Percentiles rank a stretch among this genome's conserved stretches.
phyloP scores from a whole-genome alignment of 2,113 vertebrate species.

The Calonectris borealis region DNA sequence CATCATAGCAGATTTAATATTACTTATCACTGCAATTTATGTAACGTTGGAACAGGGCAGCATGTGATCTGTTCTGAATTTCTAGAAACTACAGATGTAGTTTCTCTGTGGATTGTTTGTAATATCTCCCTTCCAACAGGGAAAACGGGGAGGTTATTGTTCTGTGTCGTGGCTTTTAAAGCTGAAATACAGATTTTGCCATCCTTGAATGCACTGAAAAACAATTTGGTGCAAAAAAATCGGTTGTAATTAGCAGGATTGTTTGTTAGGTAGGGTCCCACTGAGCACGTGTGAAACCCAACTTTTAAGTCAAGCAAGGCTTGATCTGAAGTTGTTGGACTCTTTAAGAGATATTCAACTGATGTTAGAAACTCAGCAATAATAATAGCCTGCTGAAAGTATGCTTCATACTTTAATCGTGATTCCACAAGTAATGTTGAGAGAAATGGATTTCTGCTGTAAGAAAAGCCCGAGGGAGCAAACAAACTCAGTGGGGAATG shows the following conservation, averaged over 20 bases:
- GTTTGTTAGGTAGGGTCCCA: neutral
- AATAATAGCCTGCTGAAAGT: neutral
- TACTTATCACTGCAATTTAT: neutral
- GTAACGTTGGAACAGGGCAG: neutral
- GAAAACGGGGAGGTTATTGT: neutral
- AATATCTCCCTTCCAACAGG: neutral
- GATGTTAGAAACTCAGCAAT: neutral
- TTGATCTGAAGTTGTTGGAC: neutral
- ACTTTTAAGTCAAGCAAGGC: neutral
- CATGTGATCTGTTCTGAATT: accelerated
- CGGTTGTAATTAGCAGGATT: neutral
- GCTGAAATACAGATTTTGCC: neutral
- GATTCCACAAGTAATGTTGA: neutral
- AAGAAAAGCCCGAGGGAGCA: accelerated
- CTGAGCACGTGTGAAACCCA: neutral
- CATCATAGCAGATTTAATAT: neutral
- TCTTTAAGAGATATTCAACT: neutral
- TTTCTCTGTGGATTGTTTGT: neutral
- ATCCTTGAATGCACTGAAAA: neutral
- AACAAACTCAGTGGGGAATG: neutral
- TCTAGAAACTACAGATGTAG: neutral
- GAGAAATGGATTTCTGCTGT: neutral
- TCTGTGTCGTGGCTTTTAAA: neutral
- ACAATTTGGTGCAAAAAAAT: neutral
- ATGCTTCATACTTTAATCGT: neutral